Evolutionary conservation across 2,797 vertebrate genomes (phyloP).

Genomic region (Bradypus variegatus): DNA sequence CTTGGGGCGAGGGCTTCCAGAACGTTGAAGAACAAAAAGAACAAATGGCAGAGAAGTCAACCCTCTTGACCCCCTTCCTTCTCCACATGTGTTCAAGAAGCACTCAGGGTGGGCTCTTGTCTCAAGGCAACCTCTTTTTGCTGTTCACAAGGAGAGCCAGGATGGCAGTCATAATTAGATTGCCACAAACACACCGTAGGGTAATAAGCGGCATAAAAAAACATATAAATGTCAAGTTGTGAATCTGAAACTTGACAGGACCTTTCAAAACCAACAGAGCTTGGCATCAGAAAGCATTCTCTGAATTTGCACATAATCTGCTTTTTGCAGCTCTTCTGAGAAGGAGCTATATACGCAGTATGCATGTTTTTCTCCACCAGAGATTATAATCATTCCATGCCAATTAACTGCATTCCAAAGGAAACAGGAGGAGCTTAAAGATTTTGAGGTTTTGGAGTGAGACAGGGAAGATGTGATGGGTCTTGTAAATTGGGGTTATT

Average conservation of each 20-base stretch:
- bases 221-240: conserved; percentile 45
- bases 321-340: conserved; percentile 64
- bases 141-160: conserved; percentile 10
- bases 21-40: background rate
- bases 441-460: conserved; percentile 50
- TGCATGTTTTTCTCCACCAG: conserved; percentile 70
- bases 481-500: conserved; percentile 62
- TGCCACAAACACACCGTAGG: conserved; percentile 49
- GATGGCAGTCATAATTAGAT: conserved; percentile 52
- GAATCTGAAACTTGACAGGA: conserved; percentile 43
- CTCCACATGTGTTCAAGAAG: background rate
- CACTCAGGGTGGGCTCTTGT: background rate
- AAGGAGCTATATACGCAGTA: conserved; percentile 65
- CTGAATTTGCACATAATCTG: conserved; percentile 68
- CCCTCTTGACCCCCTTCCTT: background rate
- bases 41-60: background rate
- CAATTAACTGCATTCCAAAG: conserved; percentile 71
- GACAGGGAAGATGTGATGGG: conserved; percentile 47
- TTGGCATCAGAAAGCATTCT: conserved; percentile 59
- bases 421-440: conserved; percentile 65
- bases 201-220: conserved; percentile 65
- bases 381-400: conserved; percentile 70
- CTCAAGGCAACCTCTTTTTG: background rate
- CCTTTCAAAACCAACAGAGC: conserved; percentile 44
- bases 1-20: background rate